Percentiles rank a stretch among this genome's conserved stretches.
These are phyloP conservation scores for Neodiprion lecontei DNA, from an alignment of 1,140 invertebrate genomes.

Conservation along the genomic window DNA sequence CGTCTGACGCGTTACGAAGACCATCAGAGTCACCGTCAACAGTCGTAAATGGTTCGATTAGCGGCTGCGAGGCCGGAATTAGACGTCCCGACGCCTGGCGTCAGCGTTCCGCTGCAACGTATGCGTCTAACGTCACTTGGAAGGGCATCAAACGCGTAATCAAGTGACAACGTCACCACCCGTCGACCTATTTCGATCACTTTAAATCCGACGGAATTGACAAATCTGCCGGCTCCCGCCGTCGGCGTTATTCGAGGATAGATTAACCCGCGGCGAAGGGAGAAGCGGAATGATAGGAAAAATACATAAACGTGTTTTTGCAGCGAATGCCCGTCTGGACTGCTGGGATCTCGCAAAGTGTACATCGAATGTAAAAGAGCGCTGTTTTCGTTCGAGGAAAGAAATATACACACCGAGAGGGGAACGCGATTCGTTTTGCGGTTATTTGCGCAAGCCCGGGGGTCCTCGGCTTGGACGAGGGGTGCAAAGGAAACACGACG, in stretches of 20 bases:
- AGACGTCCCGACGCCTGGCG: conserved; percentile 28
- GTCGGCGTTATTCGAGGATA: not conserved
- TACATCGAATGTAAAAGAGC: too few relatives aligned
- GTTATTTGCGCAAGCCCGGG: not conserved
- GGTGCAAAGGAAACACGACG: too few relatives aligned
- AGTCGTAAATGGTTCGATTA: conserved; percentile 37
- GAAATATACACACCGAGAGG: not conserved
- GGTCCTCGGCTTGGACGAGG: too few relatives aligned
- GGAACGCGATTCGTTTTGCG: not conserved
- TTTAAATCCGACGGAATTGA: not conserved
- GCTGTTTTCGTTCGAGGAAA: not conserved
- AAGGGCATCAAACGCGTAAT: not conserved
- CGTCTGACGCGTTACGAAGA: too few relatives aligned
- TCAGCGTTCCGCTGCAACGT: not conserved
- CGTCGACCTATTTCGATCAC: not conserved
- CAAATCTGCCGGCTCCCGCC: not conserved
- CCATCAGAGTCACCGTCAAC: not conserved
- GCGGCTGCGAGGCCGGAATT: conserved; percentile 30
- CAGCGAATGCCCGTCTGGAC: too few relatives aligned
- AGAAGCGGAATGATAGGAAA: too few relatives aligned
- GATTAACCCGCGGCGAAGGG: too few relatives aligned
- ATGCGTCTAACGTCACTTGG: not conserved
- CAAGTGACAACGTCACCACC: not conserved
- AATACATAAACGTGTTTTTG: too few relatives aligned
- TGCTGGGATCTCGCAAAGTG: too few relatives aligned